Evolutionary conservation across 2,888 invertebrate species (phyloP).

Genomic region (Drosophila sordidula): DNA sequence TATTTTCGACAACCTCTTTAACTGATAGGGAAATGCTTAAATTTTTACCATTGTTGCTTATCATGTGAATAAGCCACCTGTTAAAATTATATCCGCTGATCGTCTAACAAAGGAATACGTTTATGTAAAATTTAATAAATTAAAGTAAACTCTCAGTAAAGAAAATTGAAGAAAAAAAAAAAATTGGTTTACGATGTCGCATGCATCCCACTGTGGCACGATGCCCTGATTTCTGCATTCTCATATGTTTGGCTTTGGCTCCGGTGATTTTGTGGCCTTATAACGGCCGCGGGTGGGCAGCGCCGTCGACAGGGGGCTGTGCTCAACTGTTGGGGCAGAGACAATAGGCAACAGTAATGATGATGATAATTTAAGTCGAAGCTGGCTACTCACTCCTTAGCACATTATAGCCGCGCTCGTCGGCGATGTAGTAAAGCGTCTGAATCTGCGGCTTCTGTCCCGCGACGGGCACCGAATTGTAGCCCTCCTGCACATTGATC

Average conservation of each 20-base stretch:
- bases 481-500: conserved; percentile 78
- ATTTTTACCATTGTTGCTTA: too few relatives aligned
- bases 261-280: conserved; percentile 38
- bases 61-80: too few relatives aligned
- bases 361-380: conserved; percentile 18
- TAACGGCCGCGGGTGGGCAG: conserved; percentile 39
- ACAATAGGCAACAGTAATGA: conserved; percentile 13
- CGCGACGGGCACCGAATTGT: conserved; percentile 71
- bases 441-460: conserved; percentile 52
- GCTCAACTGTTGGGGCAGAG: conserved; percentile 52
- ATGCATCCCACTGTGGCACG: conserved; percentile 39
- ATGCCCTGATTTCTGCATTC: conserved; percentile 1
- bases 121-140: too few relatives aligned
- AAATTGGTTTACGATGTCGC: not conserved
- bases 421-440: conserved; percentile 77
- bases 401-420: conserved; percentile 73
- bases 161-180: conserved; percentile 15
- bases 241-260: conserved; percentile 33
- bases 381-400: conserved; percentile 59
- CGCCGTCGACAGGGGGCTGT: conserved; percentile 47
- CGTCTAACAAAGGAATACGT: too few relatives aligned
- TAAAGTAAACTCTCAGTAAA: conserved; percentile 4
- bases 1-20: too few relatives aligned
- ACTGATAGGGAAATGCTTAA: too few relatives aligned
- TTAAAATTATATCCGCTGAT: too few relatives aligned